Evolutionary conservation across 2,113 vertebrate species (phyloP).

Genomic region (Grammomys surdaster): DNA sequence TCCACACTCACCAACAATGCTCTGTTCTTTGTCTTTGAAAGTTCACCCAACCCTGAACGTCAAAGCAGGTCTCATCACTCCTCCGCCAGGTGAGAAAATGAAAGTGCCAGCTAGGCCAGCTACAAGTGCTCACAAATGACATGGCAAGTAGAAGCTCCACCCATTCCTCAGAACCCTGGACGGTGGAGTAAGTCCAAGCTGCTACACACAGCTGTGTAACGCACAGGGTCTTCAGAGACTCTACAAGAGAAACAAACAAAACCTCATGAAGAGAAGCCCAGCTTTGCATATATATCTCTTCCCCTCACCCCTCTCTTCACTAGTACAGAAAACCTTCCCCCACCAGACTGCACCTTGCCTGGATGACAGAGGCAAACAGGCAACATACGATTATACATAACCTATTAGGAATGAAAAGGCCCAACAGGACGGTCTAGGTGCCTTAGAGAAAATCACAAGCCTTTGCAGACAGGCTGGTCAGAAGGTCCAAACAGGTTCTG

Average conservation of each 20-base stretch:
- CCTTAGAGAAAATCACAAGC: neutral
- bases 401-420: neutral
- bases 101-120: conserved; percentile 9
- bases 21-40: conserved; percentile 74
- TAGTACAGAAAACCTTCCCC: neutral
- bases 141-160: neutral
- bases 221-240: neutral
- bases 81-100: neutral
- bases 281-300: neutral
- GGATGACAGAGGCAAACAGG: neutral
- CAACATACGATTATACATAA: too few species aligned
- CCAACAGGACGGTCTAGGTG: neutral
- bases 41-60: conserved; percentile 41
- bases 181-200: too few species aligned
- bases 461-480: neutral
- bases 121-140: neutral
- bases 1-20: neutral
- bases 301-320: neutral
- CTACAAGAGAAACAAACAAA: neutral
- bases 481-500: neutral
- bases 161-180: neutral
- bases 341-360: neutral
- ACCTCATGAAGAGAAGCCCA: neutral
- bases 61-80: conserved; percentile 32
- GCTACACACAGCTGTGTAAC: neutral